phyloP scores from a whole-genome alignment of 2,113 vertebrate genomes.

The Prochilodus magdalenae region DNA sequence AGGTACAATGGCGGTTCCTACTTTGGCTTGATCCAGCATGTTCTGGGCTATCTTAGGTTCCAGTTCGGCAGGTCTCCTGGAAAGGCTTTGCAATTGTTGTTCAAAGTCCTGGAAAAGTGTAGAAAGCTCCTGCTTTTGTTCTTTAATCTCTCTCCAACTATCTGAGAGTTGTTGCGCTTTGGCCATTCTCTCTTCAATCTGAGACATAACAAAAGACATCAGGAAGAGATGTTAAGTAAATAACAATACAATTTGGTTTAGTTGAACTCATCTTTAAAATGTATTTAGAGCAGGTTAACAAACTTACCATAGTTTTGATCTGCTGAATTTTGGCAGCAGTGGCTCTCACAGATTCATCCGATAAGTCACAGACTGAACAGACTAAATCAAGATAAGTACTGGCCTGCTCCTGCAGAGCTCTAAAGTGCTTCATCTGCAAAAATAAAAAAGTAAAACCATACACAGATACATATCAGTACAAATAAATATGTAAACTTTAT shows the following conservation, averaged over 20 bases:
- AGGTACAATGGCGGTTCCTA: constrained; percentile 58
- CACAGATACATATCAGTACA: no score
- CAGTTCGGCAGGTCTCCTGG: constrained; percentile 87
- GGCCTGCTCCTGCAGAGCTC: constrained; percentile 92
- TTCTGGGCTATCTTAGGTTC: constrained; percentile 93
- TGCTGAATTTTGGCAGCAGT: constrained; percentile 88
- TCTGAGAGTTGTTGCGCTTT: constrained; percentile 87
- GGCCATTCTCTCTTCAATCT: constrained; percentile 90
- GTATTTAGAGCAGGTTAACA: background rate
- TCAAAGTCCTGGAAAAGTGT: constrained; percentile 90
- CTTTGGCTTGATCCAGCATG: constrained; percentile 93
- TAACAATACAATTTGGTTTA: background rate
- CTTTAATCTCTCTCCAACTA: constrained; percentile 92
- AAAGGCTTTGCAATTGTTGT: constrained; percentile 91
- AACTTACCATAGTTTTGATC: constrained; percentile 88
- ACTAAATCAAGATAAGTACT: constrained; percentile 94
- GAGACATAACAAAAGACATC: background rate
- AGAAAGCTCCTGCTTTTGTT: constrained; percentile 87
- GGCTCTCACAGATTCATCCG: constrained; percentile 83
- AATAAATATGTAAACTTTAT: no score
- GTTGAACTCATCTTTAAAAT: background rate
- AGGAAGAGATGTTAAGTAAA: background rate
- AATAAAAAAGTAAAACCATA: background rate
- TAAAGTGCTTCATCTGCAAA: constrained; percentile 88
- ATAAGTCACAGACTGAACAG: constrained; percentile 91